Base-by-base conservation (phyloP, 2,113 vertebrate genomes). In the Sturnira hondurensis region DNA sequence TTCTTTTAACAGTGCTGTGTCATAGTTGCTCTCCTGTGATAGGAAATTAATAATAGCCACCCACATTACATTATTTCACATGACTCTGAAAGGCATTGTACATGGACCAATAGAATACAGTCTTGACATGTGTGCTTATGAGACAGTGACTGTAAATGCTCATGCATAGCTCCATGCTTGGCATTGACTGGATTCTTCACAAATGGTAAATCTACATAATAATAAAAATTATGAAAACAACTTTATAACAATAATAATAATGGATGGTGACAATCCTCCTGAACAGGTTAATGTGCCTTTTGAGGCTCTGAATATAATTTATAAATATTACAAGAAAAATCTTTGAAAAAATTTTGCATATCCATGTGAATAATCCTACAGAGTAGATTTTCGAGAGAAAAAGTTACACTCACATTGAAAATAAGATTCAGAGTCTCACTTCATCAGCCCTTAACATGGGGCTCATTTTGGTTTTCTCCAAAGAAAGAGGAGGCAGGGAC, bases 401-500 rank as follows among this genome's bases (percentile, higher is more conserved):
- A 77, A 61, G n/a, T 61, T 74, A 4, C 8, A 54, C 52, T 84
- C 50, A 89, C 52, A 65, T 33, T 5, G 71, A 67, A 92, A 94
- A 50, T 91, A 78, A 76, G 43, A 87, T 52, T 9, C 36, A 77
- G 47, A 61, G 24, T 90, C n/a, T 58, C 93, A 94, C 94, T 95
- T 89, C 33, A 81, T 73, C 74, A 92, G 28, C 47, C 85, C 86
- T 78, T 83, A 91, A 92, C 8, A 61, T 67, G 84, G 71, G 14
- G 24, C 28, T 90, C 56, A 78, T 89, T 97, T 94, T 70, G 81
- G 73, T 86, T 95, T 93, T 89, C 68, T 41, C 45, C 81, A 92
- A 78, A 52, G 52, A 88, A 94, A 88, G 45, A 89, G 24, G 83
- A 91, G 58, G 31, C 67, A 82, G 33, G 4, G 24, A 92, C 76